Evolutionary conservation across 2,113 vertebrate genomes (phyloP), one percentile per base, ranked within the genome.

Genomic region (Phalacrocorax carbo): DNA sequence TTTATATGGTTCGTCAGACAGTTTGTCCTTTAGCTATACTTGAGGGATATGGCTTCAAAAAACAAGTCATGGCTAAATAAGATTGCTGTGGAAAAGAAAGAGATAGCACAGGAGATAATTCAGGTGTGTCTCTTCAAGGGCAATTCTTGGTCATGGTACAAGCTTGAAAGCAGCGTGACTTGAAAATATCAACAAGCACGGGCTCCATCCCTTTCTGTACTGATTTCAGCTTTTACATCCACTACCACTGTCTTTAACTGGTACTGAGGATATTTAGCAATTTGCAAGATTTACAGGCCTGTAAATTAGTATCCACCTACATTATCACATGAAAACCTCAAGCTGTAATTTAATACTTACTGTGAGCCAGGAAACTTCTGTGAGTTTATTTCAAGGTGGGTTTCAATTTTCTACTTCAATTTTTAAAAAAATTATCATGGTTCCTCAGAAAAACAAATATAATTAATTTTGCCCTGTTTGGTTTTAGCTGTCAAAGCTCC

Each of bases 11-110:
- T 94, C 57, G 82, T 89, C 61, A 94, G 72, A 81, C 38, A 69
- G 78, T 66, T 94, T 95, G 86, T 97, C 94, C 91, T 94, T 97
- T 85, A 85, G 58, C 10, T 91, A 7, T 69, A 65, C 46, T 87
- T 91, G 44, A 93, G 66, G 49, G 52, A 85, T 73, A 82, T 9
- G 14, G 29, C 54, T 94, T 93, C 20, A 82, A 72, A 91, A 93
- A 58, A 26, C 7, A 2, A 93, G 58, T 29, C 71, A 52, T 27
- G 38, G 48, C 23, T 80, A 65, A 79, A 75, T 51, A 54, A 93
- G 86, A 90, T 76, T 94, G 57, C 62, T 42, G 20, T 34, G 54
- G 51, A 90, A 90, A 88, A 82, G 32, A 68, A 90, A 54, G 46
- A 95, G 72, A 72, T 36, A 81, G 44, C 38, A 44, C 40, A 71